phyloP scores from a whole-genome alignment of 2,888 invertebrate species.

The Trilocha varians region DNA sequence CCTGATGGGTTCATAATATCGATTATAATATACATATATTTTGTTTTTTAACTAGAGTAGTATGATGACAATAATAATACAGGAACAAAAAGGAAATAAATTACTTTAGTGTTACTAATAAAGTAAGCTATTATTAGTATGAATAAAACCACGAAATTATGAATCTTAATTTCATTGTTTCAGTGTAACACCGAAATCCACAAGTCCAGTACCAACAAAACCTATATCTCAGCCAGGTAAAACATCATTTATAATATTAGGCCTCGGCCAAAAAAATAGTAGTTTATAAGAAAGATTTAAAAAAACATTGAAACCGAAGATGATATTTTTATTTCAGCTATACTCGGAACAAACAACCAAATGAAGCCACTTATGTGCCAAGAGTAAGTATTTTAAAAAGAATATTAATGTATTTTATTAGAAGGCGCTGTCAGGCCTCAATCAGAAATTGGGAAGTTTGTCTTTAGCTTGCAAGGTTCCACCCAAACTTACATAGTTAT shows the following conservation, averaged over 20 bases:
- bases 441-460: no score
- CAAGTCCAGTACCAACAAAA: slow-evolving; percentile 42
- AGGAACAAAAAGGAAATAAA: no score
- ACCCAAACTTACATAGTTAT: no score
- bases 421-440: background rate
- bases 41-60: no score
- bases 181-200: slow-evolving; percentile 54
- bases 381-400: slow-evolving; percentile 44
- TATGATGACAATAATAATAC: no score
- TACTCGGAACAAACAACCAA: slow-evolving; percentile 48
- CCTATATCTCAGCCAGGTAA: slow-evolving; percentile 51
- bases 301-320: background rate
- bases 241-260: slow-evolving; percentile 7
- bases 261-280: no score
- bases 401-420: background rate
- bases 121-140: no score
- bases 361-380: slow-evolving; percentile 61
- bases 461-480: no score
- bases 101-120: no score
- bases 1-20: no score
- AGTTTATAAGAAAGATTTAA: background rate
- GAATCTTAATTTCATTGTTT: slow-evolving; percentile 28
- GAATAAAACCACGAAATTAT: no score
- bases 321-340: slow-evolving; percentile 35
- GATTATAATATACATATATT: no score